Conservation (phyloP, 2,888 invertebrate species). For the Herminia tarsipennalis region DNA sequence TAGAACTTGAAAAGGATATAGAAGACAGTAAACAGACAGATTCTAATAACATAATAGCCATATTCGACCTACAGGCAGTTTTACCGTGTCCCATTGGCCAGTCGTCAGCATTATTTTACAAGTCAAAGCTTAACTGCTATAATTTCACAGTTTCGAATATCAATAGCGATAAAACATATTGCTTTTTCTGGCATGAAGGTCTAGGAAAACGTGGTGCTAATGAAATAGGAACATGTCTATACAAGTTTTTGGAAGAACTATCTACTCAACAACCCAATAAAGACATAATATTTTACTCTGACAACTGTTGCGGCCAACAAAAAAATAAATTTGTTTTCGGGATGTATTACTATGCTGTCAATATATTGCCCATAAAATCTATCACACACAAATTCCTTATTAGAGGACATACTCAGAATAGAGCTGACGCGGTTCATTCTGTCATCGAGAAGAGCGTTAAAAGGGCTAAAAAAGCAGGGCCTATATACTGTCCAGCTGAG, state of each 20-base stretch:
- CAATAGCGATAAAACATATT: too few species aligned
- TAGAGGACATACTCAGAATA: constrained; percentile 32
- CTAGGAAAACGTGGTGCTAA: neutral
- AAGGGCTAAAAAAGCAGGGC: too few species aligned
- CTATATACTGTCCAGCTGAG: too few species aligned
- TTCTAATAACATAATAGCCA: too few species aligned
- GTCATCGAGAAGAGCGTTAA: too few species aligned
- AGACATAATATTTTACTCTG: constrained; percentile 2
- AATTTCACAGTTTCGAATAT: too few species aligned
- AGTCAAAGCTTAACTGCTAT: too few species aligned
- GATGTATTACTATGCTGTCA: neutral
- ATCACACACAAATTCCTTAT: constrained; percentile 24
- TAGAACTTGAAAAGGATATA: too few species aligned
- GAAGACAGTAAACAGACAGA: too few species aligned
- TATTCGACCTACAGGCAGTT: too few species aligned
- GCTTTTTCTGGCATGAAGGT: neutral
- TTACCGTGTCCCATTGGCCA: too few species aligned
- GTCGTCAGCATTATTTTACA: too few species aligned
- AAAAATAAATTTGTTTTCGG: constrained; percentile 1
- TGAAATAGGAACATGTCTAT: neutral
- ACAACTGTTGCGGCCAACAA: constrained; percentile 1
- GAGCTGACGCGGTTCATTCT: constrained; percentile 15
- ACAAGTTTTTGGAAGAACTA: neutral
- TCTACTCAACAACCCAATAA: neutral
- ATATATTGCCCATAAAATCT: neutral